Evolutionary conservation across 1,140 invertebrate species (phyloP).

Genomic region (Ganaspis sp.): DNA sequence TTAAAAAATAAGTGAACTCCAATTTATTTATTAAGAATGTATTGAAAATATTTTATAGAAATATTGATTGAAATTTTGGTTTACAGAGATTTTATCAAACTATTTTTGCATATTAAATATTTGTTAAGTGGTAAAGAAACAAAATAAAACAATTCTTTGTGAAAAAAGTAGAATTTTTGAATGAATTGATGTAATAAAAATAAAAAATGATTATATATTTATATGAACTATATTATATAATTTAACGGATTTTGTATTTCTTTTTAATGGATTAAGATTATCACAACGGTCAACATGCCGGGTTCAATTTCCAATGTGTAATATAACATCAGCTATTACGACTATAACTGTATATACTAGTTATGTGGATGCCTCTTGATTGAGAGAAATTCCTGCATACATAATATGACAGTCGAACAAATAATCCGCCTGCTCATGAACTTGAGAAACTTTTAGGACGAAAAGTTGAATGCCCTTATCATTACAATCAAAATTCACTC

Average conservation of each 20-base stretch:
- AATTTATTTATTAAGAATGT: too few relatives aligned
- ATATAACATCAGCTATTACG: slow-evolving; percentile 20
- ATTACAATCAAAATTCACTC: background rate
- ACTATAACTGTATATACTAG: slow-evolving; percentile 27
- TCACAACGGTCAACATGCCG: background rate
- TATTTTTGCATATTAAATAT: too few relatives aligned
- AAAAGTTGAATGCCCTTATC: slow-evolving; percentile 45
- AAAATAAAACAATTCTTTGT: background rate
- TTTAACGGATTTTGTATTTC: background rate
- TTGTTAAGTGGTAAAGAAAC: too few relatives aligned
- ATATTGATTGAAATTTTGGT: too few relatives aligned
- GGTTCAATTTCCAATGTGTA: slow-evolving; percentile 3
- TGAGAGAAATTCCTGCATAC: slow-evolving; percentile 71
- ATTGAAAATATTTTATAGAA: too few relatives aligned
- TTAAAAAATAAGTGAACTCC: too few relatives aligned
- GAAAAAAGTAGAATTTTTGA: background rate
- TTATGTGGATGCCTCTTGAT: slow-evolving; percentile 29
- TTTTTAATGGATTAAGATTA: background rate
- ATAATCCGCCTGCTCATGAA: slow-evolving; percentile 63
- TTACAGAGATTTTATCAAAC: too few relatives aligned
- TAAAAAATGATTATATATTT: background rate
- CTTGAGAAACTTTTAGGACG: slow-evolving; percentile 47
- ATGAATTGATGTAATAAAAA: background rate
- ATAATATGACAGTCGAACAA: slow-evolving; percentile 59
- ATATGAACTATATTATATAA: background rate